Conservation (phyloP, 2,888 invertebrate genomes). For the Pollenia griseotomentosa region DNA sequence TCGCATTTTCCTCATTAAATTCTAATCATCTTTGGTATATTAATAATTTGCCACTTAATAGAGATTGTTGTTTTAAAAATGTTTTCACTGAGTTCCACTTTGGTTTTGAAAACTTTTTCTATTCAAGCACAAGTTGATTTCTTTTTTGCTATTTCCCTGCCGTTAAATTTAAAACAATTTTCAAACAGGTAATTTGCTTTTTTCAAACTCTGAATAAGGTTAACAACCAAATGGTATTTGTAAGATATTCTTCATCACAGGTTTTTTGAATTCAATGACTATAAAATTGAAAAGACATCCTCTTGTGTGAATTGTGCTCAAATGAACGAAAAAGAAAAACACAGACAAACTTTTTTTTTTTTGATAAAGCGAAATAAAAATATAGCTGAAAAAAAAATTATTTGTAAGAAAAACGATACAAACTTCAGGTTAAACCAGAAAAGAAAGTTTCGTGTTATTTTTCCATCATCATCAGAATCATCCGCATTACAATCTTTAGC, state of each 20-base stretch:
- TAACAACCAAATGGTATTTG: slow-evolving; percentile 69
- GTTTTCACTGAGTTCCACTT: slow-evolving; percentile 17
- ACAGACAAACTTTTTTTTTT: slow-evolving; percentile 43
- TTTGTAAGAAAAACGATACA: slow-evolving; percentile 57
- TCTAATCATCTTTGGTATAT: slow-evolving; percentile 14
- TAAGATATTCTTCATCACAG: slow-evolving; percentile 67
- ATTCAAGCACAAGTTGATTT: slow-evolving; percentile 7
- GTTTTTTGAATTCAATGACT: slow-evolving; percentile 12
- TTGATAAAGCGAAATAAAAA: neutral
- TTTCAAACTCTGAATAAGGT: slow-evolving; percentile 62
- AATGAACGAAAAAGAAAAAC: neutral
- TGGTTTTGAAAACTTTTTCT: slow-evolving; percentile 20
- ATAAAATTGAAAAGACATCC: slow-evolving; percentile 60
- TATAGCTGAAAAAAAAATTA: neutral
- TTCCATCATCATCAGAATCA: slow-evolving; percentile 23
- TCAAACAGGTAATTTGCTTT: slow-evolving; percentile 66
- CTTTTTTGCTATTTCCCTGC: neutral
- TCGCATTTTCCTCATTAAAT: slow-evolving; percentile 1
- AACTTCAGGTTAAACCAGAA: slow-evolving; percentile 72
- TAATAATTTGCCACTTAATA: slow-evolving; percentile 39
- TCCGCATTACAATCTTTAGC: slow-evolving; percentile 20
- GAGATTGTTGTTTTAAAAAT: slow-evolving; percentile 35
- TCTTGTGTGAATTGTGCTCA: slow-evolving; percentile 44
- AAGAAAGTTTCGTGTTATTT: slow-evolving; percentile 66
- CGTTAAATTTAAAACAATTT: slow-evolving; percentile 59